These are phyloP conservation scores for Drosophila subquinaria DNA, from an alignment of 2,888 invertebrate species.

Conservation along the genomic window DNA sequence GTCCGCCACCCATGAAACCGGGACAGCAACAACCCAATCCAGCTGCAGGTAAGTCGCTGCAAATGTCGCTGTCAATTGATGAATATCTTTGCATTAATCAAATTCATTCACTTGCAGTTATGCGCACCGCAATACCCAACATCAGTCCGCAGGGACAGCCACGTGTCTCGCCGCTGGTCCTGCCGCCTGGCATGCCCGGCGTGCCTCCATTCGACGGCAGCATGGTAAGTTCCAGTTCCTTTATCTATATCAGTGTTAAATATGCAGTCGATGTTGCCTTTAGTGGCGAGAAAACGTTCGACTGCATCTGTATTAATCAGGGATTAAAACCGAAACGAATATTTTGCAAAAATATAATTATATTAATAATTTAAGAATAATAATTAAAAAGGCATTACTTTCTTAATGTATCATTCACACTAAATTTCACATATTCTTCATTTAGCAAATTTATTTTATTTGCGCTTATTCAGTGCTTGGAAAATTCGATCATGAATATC, in stretches of 20 bases:
- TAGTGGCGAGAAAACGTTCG: not conserved
- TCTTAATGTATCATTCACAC: no score
- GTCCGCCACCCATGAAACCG: constrained; percentile 86
- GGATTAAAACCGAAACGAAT: no score
- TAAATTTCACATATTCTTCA: no score
- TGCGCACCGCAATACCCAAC: constrained; percentile 87
- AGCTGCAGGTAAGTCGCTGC: constrained; percentile 85
- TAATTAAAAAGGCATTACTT: no score
- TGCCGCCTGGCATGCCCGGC: constrained; percentile 87
- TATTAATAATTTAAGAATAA: no score
- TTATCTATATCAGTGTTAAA: not conserved
- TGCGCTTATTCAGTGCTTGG: no score
- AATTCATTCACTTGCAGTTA: constrained; percentile 43
- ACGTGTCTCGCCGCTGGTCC: constrained; percentile 86
- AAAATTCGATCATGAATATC: no score
- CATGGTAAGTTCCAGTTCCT: constrained; percentile 88
- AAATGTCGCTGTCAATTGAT: not conserved
- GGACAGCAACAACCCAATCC: constrained; percentile 79
- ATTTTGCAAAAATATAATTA: no score
- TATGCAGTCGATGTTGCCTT: not conserved
- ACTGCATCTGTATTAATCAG: not conserved
- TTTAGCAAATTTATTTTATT: no score
- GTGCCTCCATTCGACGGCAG: constrained; percentile 89
- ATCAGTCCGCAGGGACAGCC: constrained; percentile 88
- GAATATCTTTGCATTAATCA: no score